A percentile compares a stretch with the other conserved stretches of the same genome.
Evolutionary conservation across 23 tunicate genomes (phyloP).

Genomic region (Ciona savignyi): DNA sequence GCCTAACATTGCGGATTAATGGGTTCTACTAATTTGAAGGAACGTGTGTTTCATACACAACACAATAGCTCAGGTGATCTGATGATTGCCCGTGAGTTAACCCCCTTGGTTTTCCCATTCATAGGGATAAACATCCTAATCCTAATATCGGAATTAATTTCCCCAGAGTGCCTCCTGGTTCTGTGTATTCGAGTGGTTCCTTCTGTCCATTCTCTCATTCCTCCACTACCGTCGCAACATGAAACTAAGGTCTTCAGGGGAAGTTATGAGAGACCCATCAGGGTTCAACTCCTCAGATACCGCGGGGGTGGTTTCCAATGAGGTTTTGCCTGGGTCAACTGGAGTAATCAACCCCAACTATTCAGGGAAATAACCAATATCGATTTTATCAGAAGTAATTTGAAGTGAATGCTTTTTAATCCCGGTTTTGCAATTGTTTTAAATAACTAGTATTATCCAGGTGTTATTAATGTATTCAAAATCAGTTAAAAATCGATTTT

Average conservation of each 20-base stretch:
- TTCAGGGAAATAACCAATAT: background rate
- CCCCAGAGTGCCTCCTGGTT: conserved; percentile 81
- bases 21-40: no score
- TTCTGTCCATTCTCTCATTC: conserved; percentile 45
- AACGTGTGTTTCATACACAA: no score
- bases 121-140: no score
- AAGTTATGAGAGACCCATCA: background rate
- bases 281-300: conserved; percentile 35
- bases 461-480: no score
- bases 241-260: conserved; percentile 29
- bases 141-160: no score
- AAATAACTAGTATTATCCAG: no score
- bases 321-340: conserved; percentile 45
- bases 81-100: no score
- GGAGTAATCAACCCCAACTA: conserved; percentile 39
- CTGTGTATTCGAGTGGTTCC: conserved; percentile 79
- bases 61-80: no score
- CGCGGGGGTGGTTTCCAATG: conserved; percentile 37
- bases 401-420: background rate
- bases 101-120: no score
- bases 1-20: no score
- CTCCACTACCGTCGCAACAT: conserved; percentile 77
- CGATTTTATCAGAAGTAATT: background rate
- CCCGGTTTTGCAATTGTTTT: no score
- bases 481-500: no score